Percentiles rank a stretch among this genome's conserved stretches.
phyloP scores from a whole-genome alignment of 92 coral and sea anemone genomes.

The Phymanthus crucifer region DNA sequence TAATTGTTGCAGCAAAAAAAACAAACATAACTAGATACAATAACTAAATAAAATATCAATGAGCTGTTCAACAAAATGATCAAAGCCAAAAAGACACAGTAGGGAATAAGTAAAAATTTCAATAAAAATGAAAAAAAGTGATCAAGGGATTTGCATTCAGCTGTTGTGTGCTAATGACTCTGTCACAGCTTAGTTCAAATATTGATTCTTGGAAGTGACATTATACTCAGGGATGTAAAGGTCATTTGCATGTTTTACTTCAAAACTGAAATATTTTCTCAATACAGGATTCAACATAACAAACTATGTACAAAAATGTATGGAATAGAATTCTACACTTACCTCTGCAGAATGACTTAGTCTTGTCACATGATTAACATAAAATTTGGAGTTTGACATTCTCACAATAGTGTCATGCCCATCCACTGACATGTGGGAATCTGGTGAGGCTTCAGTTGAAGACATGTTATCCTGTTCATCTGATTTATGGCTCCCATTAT shows the following conservation, averaged over 20 bases:
- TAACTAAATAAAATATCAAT: not conserved
- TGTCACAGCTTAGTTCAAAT: not conserved
- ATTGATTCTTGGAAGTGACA: not conserved
- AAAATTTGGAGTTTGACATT: conserved; percentile 16
- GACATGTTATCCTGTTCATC: conserved; percentile 9
- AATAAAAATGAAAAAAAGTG: not conserved
- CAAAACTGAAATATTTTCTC: not conserved
- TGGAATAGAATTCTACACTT: not conserved
- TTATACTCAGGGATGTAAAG: not conserved
- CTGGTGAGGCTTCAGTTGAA: conserved; percentile 17
- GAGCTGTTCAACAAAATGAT: not conserved
- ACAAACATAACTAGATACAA: not conserved
- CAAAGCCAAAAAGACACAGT: not conserved
- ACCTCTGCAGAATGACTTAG: conserved; percentile 39
- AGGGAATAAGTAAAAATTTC: not conserved
- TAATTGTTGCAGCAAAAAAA: not conserved
- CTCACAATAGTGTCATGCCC: not conserved
- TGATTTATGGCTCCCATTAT: not conserved
- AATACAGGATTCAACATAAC: not conserved
- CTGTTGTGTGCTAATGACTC: not conserved
- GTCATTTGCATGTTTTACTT: not conserved
- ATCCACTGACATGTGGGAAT: conserved; percentile 14
- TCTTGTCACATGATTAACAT: conserved; percentile 12
- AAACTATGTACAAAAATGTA: not conserved
- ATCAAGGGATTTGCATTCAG: not conserved